Conservation (phyloP, 2,797 vertebrate genomes). For the Pelodytes ibericus region DNA sequence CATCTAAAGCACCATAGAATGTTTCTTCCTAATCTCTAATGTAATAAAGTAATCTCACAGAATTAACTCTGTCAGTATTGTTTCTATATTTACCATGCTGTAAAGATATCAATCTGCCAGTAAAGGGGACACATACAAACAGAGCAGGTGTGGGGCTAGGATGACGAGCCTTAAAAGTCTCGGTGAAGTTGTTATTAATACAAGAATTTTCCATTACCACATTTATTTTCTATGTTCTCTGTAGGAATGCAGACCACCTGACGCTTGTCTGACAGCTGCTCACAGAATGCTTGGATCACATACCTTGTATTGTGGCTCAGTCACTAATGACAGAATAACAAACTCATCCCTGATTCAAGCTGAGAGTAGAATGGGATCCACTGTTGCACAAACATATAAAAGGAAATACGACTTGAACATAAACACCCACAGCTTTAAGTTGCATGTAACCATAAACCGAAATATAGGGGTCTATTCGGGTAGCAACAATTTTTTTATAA, state of each 20-base stretch:
- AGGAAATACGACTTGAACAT: too few species aligned
- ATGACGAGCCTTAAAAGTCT: background rate
- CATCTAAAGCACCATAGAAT: too few species aligned
- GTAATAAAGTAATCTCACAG: too few species aligned
- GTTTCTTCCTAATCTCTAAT: too few species aligned
- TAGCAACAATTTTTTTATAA: too few species aligned
- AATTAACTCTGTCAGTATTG: background rate
- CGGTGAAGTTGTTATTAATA: background rate
- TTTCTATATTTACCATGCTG: slow-evolving; percentile 13
- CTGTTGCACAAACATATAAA: too few species aligned
- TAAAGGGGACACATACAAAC: background rate
- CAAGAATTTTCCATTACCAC: background rate
- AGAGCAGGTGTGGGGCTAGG: slow-evolving; percentile 25
- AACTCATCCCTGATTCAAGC: too few species aligned
- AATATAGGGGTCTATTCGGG: too few species aligned
- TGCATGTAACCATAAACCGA: too few species aligned
- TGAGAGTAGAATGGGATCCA: too few species aligned
- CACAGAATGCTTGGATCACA: background rate
- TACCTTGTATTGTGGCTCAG: background rate
- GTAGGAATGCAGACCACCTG: background rate
- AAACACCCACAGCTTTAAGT: too few species aligned
- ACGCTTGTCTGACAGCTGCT: background rate
- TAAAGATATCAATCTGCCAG: slow-evolving; percentile 16
- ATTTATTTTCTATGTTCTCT: background rate
- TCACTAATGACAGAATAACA: too few species aligned